Percentiles rank a stretch among this genome's conserved stretches.
Conservation (phyloP, 2,888 invertebrate species). For the Lepidocyrtinus sp. region DNA sequence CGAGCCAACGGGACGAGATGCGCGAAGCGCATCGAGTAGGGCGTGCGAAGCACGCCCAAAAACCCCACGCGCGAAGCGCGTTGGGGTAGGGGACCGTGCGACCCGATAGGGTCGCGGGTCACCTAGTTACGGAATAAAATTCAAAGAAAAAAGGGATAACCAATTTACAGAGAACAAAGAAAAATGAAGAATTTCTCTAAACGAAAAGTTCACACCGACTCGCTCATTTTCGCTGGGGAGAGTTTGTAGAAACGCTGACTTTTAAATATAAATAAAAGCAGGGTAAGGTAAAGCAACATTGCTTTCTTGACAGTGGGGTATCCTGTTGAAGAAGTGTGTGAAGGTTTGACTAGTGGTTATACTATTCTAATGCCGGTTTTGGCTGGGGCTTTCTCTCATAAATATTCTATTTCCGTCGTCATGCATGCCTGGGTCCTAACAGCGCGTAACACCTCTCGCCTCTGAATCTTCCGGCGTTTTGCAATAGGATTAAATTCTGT, state of each 20-base stretch:
- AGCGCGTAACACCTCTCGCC: slow-evolving; percentile 53
- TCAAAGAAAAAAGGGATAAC: background rate
- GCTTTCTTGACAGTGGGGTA: slow-evolving; percentile 25
- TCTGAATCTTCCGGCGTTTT: slow-evolving; percentile 48
- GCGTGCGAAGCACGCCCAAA: too few species aligned
- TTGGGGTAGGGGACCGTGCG: too few species aligned
- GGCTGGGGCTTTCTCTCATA: slow-evolving; percentile 44
- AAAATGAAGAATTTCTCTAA: background rate
- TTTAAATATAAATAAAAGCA: slow-evolving; percentile 32
- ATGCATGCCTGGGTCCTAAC: slow-evolving; percentile 57
- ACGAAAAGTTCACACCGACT: background rate
- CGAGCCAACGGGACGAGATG: too few species aligned
- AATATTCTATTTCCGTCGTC: slow-evolving; percentile 58
- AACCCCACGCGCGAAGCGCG: too few species aligned
- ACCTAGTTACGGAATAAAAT: background rate
- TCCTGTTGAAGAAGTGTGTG: slow-evolving; percentile 28
- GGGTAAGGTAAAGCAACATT: slow-evolving; percentile 18
- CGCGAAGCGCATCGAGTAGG: background rate
- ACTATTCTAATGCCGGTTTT: background rate
- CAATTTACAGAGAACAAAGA: background rate
- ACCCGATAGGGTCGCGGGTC: too few species aligned
- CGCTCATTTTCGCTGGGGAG: background rate
- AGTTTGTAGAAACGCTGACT: background rate
- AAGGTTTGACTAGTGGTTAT: slow-evolving; percentile 4
- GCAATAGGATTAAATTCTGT: slow-evolving; percentile 52